phyloP scores from a whole-genome alignment of 2,113 vertebrate genomes.

The Eretmodus cyanostictus region DNA sequence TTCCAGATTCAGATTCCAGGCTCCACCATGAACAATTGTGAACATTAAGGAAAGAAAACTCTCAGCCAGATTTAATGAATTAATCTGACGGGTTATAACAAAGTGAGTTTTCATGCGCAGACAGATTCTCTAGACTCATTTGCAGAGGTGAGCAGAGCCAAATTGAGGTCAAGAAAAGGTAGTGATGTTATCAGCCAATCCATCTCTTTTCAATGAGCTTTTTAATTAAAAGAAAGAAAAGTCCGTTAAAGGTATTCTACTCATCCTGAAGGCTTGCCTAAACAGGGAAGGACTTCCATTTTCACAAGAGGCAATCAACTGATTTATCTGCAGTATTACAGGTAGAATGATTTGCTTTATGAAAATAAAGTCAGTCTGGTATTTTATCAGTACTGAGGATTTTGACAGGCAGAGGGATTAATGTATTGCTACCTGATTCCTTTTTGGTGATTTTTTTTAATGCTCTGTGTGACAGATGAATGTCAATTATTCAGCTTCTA shows the following conservation, averaged over 20 bases:
- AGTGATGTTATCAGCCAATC: slow-evolving; percentile 43
- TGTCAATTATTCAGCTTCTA: not conserved
- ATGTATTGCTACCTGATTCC: not conserved
- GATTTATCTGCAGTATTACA: slow-evolving; percentile 13
- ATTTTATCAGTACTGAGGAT: not conserved
- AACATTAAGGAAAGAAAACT: slow-evolving; percentile 17
- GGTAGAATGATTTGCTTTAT: not conserved
- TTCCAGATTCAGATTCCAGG: too few species aligned
- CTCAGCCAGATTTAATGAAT: slow-evolving; percentile 30
- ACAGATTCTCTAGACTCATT: slow-evolving; percentile 43
- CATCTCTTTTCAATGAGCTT: slow-evolving; percentile 46
- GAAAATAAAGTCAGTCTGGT: not conserved
- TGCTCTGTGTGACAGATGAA: not conserved
- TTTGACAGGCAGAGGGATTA: not conserved
- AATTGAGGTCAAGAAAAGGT: slow-evolving; percentile 55
- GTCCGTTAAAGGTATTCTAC: slow-evolving; percentile 16
- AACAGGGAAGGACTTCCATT: not conserved
- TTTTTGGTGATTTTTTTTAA: not conserved
- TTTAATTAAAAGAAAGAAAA: slow-evolving; percentile 52
- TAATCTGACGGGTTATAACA: slow-evolving; percentile 34
- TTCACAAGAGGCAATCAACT: not conserved
- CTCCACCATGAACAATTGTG: not conserved
- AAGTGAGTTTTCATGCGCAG: slow-evolving; percentile 38
- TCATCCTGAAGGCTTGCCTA: not conserved
- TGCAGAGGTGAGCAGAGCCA: slow-evolving; percentile 41